These are phyloP conservation scores for Cyphomyrus discorhynchus DNA, from an alignment of 2,113 vertebrate species.

Conservation along the genomic window DNA sequence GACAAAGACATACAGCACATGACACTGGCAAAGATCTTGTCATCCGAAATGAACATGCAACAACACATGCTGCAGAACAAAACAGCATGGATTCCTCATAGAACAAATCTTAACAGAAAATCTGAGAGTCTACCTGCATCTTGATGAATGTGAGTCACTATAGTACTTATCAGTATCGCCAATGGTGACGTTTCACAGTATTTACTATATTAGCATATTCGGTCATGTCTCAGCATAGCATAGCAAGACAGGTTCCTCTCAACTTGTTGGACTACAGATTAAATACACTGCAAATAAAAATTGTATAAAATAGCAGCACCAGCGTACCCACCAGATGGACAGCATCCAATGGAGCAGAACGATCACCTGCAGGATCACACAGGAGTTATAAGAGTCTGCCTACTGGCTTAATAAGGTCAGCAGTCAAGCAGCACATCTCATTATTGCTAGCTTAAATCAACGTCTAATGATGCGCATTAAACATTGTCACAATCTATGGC, in stretches of 20 bases:
- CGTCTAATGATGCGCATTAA: neutral
- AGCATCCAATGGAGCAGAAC: constrained; percentile 87
- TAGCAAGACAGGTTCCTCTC: neutral
- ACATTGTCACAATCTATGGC: neutral
- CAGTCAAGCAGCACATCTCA: neutral
- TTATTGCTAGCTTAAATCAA: neutral
- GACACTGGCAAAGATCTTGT: neutral
- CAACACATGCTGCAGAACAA: neutral
- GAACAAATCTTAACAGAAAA: neutral
- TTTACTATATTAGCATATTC: neutral
- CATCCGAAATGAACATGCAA: neutral
- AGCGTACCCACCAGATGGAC: constrained; percentile 73
- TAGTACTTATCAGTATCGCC: neutral
- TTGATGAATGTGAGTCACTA: neutral
- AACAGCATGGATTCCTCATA: neutral
- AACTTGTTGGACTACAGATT: neutral
- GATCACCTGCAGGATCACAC: constrained; percentile 64
- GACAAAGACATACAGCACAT: neutral
- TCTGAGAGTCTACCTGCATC: neutral
- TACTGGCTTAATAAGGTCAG: neutral
- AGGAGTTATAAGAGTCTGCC: neutral
- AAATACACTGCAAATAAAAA: constrained; percentile 45
- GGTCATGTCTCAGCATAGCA: neutral
- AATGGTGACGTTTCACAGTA: neutral
- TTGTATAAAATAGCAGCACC: constrained; percentile 42